phyloP scores from a whole-genome alignment of 1,140 invertebrate species.

The Drosophila hydei region DNA sequence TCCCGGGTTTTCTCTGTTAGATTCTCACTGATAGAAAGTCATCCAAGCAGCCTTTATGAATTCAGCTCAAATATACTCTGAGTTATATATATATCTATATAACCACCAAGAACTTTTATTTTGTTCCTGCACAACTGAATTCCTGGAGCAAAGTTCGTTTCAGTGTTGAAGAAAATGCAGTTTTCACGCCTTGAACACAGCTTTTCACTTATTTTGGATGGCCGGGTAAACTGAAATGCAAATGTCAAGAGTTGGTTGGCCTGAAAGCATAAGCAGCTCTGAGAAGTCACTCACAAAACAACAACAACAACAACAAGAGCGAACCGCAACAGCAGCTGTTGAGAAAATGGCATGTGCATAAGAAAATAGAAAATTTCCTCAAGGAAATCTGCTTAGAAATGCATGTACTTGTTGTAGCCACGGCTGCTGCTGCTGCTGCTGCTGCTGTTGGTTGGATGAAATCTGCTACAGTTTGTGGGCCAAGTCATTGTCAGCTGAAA shows the following conservation, averaged over 20 bases:
- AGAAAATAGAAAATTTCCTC: constrained; percentile 71
- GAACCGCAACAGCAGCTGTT: constrained; percentile 52
- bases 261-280: constrained; percentile 56
- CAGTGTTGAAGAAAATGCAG: constrained; percentile 22
- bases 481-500: constrained; percentile 43
- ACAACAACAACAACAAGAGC: constrained; percentile 13
- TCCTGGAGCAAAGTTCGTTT: background rate
- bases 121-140: background rate
- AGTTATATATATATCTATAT: too few relatives aligned
- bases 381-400: constrained; percentile 77
- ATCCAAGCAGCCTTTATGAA: too few relatives aligned
- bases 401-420: constrained; percentile 48
- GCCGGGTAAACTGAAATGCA: constrained; percentile 65
- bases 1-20: too few relatives aligned
- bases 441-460: constrained; percentile 26
- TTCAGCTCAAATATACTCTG: too few relatives aligned
- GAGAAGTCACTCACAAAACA: constrained; percentile 32
- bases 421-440: constrained; percentile 23
- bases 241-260: constrained; percentile 64
- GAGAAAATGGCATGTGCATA: constrained; percentile 65
- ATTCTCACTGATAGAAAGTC: too few relatives aligned
- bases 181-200: constrained; percentile 47
- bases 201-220: constrained; percentile 61
- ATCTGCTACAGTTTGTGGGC: constrained; percentile 61
- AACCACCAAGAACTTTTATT: too few relatives aligned